These are phyloP conservation scores for Haplotaxodon microlepis DNA, from an alignment of 2,113 vertebrate genomes.

Conservation along the genomic window DNA sequence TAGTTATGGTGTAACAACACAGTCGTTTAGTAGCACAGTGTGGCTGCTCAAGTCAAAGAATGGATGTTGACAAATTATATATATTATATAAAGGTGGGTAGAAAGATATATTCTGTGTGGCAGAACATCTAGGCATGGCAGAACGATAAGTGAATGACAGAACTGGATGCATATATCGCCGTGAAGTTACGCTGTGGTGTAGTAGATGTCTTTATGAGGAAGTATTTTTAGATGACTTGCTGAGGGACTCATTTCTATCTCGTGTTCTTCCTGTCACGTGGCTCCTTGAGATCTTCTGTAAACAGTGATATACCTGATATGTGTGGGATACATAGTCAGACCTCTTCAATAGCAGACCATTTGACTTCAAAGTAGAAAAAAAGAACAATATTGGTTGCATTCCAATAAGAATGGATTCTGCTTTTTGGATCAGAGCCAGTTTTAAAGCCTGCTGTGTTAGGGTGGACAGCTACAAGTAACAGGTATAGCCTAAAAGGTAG, in stretches of 20 bases:
- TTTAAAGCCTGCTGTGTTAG: not conserved
- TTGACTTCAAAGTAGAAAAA: not conserved
- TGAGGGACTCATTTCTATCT: not conserved
- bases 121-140: not conserved
- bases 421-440: not conserved
- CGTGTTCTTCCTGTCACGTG: not conserved
- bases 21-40: not conserved
- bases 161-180: not conserved
- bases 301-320: not conserved
- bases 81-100: not conserved
- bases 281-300: not conserved
- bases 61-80: not conserved
- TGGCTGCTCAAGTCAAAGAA: not conserved
- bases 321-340: not conserved
- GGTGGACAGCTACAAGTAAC: not conserved
- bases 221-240: not conserved
- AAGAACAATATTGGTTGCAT: not conserved
- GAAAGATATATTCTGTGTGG: not conserved
- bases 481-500: not conserved
- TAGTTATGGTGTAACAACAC: not conserved
- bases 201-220: not conserved
- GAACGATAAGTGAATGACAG: not conserved
- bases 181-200: not conserved
- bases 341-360: not conserved
- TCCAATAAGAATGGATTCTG: not conserved